These are phyloP conservation scores for Periphyllus acericola DNA, from an alignment of 2,888 invertebrate genomes.

Conservation along the genomic window DNA sequence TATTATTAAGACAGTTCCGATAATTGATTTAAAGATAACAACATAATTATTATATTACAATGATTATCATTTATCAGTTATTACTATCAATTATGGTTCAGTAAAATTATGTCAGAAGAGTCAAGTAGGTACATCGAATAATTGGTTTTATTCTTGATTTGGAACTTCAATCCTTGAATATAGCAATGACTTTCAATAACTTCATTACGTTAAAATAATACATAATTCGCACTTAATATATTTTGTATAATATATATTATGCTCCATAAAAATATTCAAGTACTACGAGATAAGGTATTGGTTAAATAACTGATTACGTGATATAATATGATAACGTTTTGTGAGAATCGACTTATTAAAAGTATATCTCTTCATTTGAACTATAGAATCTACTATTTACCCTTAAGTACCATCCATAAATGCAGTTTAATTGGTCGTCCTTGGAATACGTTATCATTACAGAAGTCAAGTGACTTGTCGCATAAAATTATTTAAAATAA, in stretches of 20 bases:
- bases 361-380: not conserved
- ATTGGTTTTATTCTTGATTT: constrained; percentile 16
- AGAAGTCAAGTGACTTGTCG: constrained; percentile 4
- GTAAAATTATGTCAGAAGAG: not conserved
- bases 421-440: constrained; percentile 22
- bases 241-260: not conserved
- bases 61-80: too few relatives aligned
- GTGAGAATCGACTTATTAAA: constrained; percentile 6
- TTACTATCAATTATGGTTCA: not conserved
- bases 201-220: not conserved
- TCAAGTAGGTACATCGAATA: not conserved
- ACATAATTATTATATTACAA: not conserved
- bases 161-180: not conserved
- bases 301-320: not conserved
- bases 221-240: not conserved
- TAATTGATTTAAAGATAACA: not conserved
- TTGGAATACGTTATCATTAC: constrained; percentile 1
- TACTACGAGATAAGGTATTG: constrained; percentile 3
- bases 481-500: constrained; percentile 20
- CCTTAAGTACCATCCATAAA: not conserved
- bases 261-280: not conserved
- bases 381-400: constrained; percentile 7
- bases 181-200: not conserved
- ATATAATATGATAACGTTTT: not conserved
- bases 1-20: not conserved